Base-by-base conservation (phyloP, 1,140 invertebrate genomes). In the Scylla paramamosain region DNA sequence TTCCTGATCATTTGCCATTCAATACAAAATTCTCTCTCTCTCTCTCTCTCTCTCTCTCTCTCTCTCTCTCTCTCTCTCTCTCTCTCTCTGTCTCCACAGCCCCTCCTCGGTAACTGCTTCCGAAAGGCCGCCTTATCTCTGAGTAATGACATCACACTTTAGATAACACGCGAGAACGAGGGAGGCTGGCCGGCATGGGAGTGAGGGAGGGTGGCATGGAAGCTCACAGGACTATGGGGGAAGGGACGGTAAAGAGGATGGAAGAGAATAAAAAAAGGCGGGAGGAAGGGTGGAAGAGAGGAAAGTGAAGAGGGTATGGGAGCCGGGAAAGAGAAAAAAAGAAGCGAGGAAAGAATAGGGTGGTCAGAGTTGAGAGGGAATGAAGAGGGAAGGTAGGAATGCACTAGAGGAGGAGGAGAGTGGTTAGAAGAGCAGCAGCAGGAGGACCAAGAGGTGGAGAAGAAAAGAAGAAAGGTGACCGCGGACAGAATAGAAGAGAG, bases 121-220 rank as follows among this genome's bases (percentile, higher is more conserved):
- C 31, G 31, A 32, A 84, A 46, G 31, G 31, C 84, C n/a, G 84
- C 12, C 84, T 87, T 32, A 46, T 46, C 84, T 87, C 84, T 32
- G 84, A 46, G 14, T 87, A 87, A 87, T 77, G 67, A 77, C 67
- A 87, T 87, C 39, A 87, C 39, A 87, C 39, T 87, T 46, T 10
- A 87, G 84, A 87, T 87, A 46, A 87, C 31, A 32, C 31, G 31
- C 12, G 28, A 32, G 16, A 20, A n/a, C 84, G 31, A 46, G 31
- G 31, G 84, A 20, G 31, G 84, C n/a, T 67, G 52, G 4, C n/a
- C n/a, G 48, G 20, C 25, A 67, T 14, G n/a, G 59, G 59, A 6
- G 52, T 2, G 52, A 48, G 52, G 29, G 20, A 32, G 90, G n/a
- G 48, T 8, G 45, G 52, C 0, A 31, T 28, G 52, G 4, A 67